Conservation (phyloP, 2,797 vertebrate species). For the Acropternis orthonyx region DNA sequence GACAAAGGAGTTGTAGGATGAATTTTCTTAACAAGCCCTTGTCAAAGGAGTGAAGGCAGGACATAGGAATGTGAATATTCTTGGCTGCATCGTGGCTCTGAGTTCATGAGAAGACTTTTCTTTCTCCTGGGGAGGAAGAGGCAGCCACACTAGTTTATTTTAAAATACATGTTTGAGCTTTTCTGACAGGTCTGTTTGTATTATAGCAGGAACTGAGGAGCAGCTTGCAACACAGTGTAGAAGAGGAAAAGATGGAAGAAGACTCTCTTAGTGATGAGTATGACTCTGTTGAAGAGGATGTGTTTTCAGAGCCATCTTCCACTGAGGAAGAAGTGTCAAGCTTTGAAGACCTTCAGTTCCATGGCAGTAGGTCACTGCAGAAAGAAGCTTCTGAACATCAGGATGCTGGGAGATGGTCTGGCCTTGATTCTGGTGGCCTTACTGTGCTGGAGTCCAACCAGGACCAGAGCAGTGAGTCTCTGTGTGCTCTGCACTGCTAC, state of each 20-base stretch:
- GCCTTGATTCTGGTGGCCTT: conserved; percentile 69
- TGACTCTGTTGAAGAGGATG: conserved; percentile 85
- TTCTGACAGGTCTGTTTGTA: conserved; percentile 40
- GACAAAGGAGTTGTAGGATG: neutral
- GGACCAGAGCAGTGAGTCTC: conserved; percentile 78
- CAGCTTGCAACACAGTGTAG: conserved; percentile 80
- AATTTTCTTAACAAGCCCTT: neutral
- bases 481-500: neutral
- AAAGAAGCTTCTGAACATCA: neutral
- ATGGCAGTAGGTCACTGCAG: neutral
- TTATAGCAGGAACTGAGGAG: conserved; percentile 81
- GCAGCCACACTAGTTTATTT: neutral
- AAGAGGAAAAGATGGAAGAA: conserved; percentile 73
- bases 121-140: neutral
- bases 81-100: neutral
- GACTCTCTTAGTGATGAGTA: conserved; percentile 83
- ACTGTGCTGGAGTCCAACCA: conserved; percentile 87
- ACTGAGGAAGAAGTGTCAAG: conserved; percentile 77
- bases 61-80: neutral
- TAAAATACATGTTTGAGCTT: neutral
- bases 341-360: conserved; percentile 76
- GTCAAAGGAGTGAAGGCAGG: neutral
- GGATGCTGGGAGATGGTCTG: conserved; percentile 26
- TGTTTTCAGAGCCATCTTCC: conserved; percentile 83
- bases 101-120: neutral